phyloP scores from a whole-genome alignment of 2,113 vertebrate species.

The Cyphomyrus plagiostoma region DNA sequence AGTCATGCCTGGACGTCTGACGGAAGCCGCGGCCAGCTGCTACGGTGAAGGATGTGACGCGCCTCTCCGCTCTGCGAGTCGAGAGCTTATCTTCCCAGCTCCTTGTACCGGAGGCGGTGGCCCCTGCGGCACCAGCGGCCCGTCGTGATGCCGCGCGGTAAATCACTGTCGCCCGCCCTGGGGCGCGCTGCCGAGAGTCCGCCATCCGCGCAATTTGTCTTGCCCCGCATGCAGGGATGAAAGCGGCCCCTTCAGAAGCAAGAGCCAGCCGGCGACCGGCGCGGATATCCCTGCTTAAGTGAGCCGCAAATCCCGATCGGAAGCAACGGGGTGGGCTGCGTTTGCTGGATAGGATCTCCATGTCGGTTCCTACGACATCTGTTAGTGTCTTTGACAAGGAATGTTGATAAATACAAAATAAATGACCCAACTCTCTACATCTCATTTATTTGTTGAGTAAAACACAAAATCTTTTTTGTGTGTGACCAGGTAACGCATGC shows the following conservation, averaged over 20 bases:
- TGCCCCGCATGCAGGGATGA: neutral
- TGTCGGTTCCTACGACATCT: neutral
- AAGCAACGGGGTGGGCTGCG: neutral
- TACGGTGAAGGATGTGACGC: neutral
- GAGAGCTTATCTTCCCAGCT: slow-evolving; percentile 6
- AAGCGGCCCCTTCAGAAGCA: neutral
- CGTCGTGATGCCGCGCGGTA: neutral
- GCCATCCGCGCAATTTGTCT: neutral
- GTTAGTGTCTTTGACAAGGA: neutral
- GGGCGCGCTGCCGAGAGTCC: neutral
- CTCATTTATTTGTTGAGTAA: neutral
- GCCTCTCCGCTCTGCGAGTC: neutral
- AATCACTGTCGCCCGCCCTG: slow-evolving; percentile 25
- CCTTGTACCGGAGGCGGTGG: neutral
- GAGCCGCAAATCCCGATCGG: neutral
- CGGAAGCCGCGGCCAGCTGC: neutral
- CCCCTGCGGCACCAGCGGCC: slow-evolving; percentile 19
- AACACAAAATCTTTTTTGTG: neutral
- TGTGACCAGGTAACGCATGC: neutral
- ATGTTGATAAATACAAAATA: neutral
- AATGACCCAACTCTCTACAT: neutral
- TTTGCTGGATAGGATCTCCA: neutral
- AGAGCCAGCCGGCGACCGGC: neutral
- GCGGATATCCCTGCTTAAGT: too few species aligned
- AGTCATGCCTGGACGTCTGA: slow-evolving; percentile 17